Evolutionary conservation across 2,797 vertebrate species (phyloP), one percentile per base, ranked within the genome.

Genomic region (Sitta carolinensis): DNA sequence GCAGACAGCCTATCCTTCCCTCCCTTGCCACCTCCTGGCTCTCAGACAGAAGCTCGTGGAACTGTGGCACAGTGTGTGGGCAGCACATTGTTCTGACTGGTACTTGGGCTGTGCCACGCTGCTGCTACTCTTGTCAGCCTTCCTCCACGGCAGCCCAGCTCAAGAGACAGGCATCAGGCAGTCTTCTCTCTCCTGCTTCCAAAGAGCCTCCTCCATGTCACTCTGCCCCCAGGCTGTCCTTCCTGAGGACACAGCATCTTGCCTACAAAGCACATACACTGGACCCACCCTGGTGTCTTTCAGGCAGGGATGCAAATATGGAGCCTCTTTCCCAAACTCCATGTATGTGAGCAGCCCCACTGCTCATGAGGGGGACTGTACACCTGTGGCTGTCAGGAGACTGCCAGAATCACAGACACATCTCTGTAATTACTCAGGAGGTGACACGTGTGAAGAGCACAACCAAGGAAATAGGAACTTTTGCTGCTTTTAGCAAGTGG

Each of bases 81-180:
- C 43, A 94, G 78, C 52, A 66, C 54, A 84, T 69, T 95, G 89
- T 87, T 96, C 96, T 89, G 90, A 93, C 84, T 92, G 84, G 74
- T 92, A 76, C 84, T 76, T 74, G 48, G 83, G 87, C 93, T 59
- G 48, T 70, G 87, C 91, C 82, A 59, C 2, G 3, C 55, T 80
- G 93, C 89, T 82, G 87, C 84, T 50, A 11, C 70, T 59, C 59
- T 5, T 54, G 86, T 73, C 63, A 48, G 63, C 89, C 90, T 90
- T 63, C 90, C 67, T 93, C 55, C 55, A 76, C 51, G 17, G 18
- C 81, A 78, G 81, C 40, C 81, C 78, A 87, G 22, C 84, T 69
- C 76, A 54, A 34, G 68, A 90, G 18, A 36, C 59, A 81, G 48
- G 34, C 78, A 92, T 22, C 69, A 64, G 12, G 20, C 69, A 64